These are phyloP conservation scores for Gisinianus flammeolus DNA, from an alignment of 2,888 invertebrate genomes.

Conservation along the genomic window DNA sequence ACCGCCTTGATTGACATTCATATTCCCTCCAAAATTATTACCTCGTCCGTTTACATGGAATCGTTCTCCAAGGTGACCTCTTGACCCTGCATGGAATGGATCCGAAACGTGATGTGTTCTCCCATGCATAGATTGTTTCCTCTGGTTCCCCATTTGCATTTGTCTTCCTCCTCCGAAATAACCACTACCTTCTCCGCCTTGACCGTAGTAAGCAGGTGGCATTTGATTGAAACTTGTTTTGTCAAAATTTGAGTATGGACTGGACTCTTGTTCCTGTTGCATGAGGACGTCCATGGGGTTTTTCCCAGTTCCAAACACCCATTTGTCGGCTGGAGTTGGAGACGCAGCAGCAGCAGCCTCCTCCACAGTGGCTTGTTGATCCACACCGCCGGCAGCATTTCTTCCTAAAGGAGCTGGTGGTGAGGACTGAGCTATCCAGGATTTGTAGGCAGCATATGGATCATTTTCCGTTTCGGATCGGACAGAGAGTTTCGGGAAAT, in stretches of 20 bases:
- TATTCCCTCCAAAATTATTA: no score
- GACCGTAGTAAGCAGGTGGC: neutral
- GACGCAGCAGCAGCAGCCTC: neutral
- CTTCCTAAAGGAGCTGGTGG: neutral
- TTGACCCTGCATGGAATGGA: neutral
- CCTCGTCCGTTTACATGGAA: no score
- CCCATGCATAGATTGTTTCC: no score
- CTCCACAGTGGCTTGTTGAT: neutral
- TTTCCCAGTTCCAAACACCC: neutral
- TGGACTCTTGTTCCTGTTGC: neutral
- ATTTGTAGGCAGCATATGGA: neutral
- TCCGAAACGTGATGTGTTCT: neutral
- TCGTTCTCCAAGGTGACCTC: no score
- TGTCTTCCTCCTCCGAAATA: neutral
- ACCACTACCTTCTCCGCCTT: neutral
- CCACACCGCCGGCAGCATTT: neutral
- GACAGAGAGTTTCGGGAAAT: neutral
- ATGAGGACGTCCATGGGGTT: neutral
- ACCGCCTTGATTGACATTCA: no score
- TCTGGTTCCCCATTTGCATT: no score
- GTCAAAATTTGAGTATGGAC: neutral
- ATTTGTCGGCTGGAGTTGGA: neutral
- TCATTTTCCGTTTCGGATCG: neutral
- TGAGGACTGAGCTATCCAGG: neutral
- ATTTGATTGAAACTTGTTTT: neutral